phyloP scores from a whole-genome alignment of 1,140 invertebrate species.

The Triops longicaudatus region DNA sequence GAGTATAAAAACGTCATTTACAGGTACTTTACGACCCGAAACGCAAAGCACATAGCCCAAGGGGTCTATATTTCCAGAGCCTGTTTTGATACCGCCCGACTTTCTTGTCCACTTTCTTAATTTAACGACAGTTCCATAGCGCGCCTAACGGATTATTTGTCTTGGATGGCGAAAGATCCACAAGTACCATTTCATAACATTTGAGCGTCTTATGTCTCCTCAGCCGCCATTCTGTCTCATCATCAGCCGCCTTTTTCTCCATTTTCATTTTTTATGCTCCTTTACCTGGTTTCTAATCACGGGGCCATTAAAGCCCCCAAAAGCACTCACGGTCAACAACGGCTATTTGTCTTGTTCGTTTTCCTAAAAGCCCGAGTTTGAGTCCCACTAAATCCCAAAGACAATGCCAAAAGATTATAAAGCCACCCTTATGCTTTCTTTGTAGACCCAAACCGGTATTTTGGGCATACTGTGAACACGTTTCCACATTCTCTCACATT shows the following conservation, averaged over 20 bases:
- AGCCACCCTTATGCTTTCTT: background rate
- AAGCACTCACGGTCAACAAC: conserved; percentile 14
- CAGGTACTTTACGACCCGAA: background rate
- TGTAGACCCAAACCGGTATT: background rate
- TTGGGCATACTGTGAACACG: background rate
- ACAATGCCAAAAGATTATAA: conserved; percentile 9
- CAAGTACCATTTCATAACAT: background rate
- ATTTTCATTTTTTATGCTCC: background rate
- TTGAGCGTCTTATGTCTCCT: background rate
- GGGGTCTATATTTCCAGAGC: background rate
- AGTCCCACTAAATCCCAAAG: conserved; percentile 6
- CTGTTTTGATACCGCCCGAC: background rate
- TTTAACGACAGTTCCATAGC: background rate
- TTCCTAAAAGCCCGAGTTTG: background rate
- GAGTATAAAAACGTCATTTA: conserved; percentile 8
- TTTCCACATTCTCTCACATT: background rate
- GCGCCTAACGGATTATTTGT: background rate
- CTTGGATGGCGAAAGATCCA: background rate
- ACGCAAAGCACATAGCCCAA: background rate
- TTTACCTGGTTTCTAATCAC: conserved; percentile 1
- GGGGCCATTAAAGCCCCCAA: conserved; percentile 3
- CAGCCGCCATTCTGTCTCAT: background rate
- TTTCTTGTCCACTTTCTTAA: background rate
- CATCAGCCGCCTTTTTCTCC: background rate
- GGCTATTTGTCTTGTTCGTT: conserved; percentile 2